phyloP scores from a whole-genome alignment of 2,888 invertebrate genomes.

The Lycocerus yunnanus region DNA sequence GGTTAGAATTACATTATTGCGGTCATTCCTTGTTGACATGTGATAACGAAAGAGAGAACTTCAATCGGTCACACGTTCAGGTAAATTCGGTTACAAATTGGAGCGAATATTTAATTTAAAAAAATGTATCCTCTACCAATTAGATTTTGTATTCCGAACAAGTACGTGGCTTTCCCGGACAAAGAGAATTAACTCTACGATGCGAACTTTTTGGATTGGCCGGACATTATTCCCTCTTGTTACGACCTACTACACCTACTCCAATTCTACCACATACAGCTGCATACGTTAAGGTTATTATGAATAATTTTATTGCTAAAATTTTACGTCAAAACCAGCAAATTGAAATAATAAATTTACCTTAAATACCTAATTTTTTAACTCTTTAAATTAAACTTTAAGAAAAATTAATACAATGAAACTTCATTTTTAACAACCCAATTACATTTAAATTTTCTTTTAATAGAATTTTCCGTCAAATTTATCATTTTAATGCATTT shows the following conservation, averaged over 20 bases:
- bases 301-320: neutral
- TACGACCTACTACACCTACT: conserved; percentile 69
- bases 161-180: conserved; percentile 73
- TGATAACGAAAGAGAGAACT: conserved; percentile 55
- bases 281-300: conserved; percentile 68
- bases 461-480: neutral
- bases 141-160: conserved; percentile 79
- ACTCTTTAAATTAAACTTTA: neutral
- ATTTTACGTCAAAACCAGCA: neutral
- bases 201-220: conserved; percentile 84
- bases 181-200: conserved; percentile 68
- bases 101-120: neutral
- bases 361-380: neutral
- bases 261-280: conserved; percentile 68
- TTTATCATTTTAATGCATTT: conserved; percentile 1
- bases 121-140: conserved; percentile 25
- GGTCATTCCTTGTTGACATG: conserved; percentile 76
- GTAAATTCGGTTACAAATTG: conserved; percentile 43
- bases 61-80: conserved; percentile 57
- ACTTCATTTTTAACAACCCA: neutral
- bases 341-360: neutral
- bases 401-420: conserved; percentile 1
- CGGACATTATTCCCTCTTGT: conserved; percentile 77
- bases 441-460: neutral
- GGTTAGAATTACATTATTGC: conserved; percentile 80